Base-by-base conservation (phyloP, 2,797 vertebrate species). In the Sebastolobus alascanus region DNA sequence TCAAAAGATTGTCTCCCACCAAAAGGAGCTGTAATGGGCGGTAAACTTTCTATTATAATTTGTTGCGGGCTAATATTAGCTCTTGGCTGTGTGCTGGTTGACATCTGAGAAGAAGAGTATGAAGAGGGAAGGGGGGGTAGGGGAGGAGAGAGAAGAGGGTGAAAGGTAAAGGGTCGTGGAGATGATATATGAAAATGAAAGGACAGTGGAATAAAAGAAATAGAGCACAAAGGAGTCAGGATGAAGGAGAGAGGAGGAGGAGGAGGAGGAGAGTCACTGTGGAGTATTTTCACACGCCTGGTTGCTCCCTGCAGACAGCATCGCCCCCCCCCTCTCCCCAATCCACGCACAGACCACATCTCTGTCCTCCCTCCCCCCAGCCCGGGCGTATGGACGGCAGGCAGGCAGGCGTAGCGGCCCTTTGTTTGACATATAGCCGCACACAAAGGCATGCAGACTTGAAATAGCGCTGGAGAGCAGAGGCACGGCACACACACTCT, bases 41-140 rank as follows among this genome's bases (percentile, higher is more conserved):
- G 18, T 87, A 95, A 94, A 92, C 86, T 89, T 86, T 92, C 80
- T 79, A 52, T 92, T 93, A 87, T 92, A 90, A 95, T 89, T 90
- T 94, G 86, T 95, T 93, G 90, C 61, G 73, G 87, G 82, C 85
- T 90, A 90, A 88, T 92, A 87, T 95, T 93, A 93, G 94, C 88
- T 93, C 65, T 65, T 35, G 87, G 91, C 86, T 87, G 75, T 85
- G 86, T 86, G 80, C 73, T 90, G 83, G 69, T 63, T 73, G 70
- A 88, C 87, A 91, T 89, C 85, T 89, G 89, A 60, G 25, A 66
- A 70, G 63, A 64, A 64, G 60, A 20, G 22, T 82, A 92, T 84
- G 88, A 90, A 85, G 70, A 40, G 11, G 43, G 29, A 58, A 33
- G 29, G 8, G 29, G 11, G 38, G 31, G 13, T n/a, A 12, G 9